These are phyloP conservation scores for Acanthis flammea DNA, from an alignment of 2,797 vertebrate species.

Conservation along the genomic window DNA sequence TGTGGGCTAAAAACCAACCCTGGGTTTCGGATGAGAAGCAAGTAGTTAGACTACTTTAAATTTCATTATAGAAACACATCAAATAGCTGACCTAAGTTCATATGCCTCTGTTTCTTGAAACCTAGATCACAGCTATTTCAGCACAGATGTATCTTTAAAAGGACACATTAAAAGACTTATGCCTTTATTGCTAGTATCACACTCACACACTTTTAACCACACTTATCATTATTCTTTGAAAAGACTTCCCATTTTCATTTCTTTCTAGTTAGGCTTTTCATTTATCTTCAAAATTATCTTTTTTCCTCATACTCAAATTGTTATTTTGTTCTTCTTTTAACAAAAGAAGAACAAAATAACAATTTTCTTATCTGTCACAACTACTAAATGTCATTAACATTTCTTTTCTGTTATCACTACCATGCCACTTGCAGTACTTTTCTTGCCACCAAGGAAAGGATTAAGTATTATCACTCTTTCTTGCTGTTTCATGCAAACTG, in stretches of 20 bases:
- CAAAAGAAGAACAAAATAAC: no score
- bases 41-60: neutral
- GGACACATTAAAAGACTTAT: neutral
- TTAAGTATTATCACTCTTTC: neutral
- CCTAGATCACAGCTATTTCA: neutral
- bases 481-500: neutral
- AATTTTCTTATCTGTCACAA: neutral
- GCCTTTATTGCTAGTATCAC: neutral
- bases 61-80: neutral
- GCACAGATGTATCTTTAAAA: neutral
- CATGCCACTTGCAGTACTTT: neutral
- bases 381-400: no score
- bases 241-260: neutral
- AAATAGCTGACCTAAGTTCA: neutral
- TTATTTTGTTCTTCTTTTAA: neutral
- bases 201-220: neutral
- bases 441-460: neutral
- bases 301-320: neutral
- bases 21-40: accelerated
- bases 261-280: neutral
- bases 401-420: neutral
- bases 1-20: neutral
- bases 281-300: neutral
- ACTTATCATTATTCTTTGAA: neutral
- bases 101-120: neutral